Evolutionary conservation across 2,797 vertebrate genomes (phyloP), one percentile per base, ranked within the genome.

Genomic region (Amblyraja radiata): DNA sequence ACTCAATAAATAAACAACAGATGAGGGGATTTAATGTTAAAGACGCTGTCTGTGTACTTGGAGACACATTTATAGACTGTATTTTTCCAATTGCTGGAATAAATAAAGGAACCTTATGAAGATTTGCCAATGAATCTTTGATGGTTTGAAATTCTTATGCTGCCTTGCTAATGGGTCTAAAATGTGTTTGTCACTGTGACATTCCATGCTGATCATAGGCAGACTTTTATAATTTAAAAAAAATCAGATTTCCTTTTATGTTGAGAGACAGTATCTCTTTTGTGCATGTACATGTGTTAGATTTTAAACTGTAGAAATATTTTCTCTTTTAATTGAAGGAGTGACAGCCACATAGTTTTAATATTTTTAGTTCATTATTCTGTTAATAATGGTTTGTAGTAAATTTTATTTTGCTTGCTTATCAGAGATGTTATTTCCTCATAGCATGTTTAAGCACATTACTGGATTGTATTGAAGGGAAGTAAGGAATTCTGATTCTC

Each of bases 51-150:
- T 86, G 83, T 88, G 46, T 63, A 93, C 81, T 76, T 86, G 93
- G 93, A 93, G 93, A 93, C 93, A 90, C 83, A 86, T 93, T 93
- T 79, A 36, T 81, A 79, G 46, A n/a, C 83, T 58, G 32, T 78
- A 39, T 54, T 61, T 90, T 93, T 86, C 71, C 81, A 61, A 86
- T 93, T 90, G 81, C 80, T 93, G 80, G 93, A 86, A 93, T 71
- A 93, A 86, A 86, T 93, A 76, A 93, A 93, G 39, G 80, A 88
- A 76, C 76, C 93, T 88, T 93, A 74, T 86, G 90, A 92, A 92
- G 65, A 88, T 93, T 93, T 93, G 65, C 68, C 93, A 93, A 71
- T 86, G 73, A 92, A 76, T 86, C 58, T 77, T 86, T 86, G 65
- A 73, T 74, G 93, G 78, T 93, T 92, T 92, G 65, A 92, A 92